Base-by-base conservation (phyloP, 1,140 invertebrate genomes). In the Cardiocondyla obscurior region DNA sequence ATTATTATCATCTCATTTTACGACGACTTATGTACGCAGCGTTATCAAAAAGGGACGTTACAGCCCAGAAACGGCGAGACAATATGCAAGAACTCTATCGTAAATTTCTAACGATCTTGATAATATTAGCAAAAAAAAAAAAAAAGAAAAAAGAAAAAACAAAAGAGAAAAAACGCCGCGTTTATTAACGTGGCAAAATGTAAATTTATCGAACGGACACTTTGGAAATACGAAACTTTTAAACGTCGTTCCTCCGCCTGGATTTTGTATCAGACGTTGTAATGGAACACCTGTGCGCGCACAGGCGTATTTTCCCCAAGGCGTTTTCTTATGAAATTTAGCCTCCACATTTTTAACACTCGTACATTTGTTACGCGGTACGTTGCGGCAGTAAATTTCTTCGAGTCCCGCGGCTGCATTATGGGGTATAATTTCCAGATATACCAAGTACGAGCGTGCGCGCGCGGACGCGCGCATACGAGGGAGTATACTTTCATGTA, bases 1-100 rank as follows among this genome's bases (percentile, higher is more conserved):
- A 84, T 88, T 88, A 87, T 88, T 88, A 87, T 88, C 86, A 65
- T 87, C 69, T 82, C 60, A 33, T 88, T 87, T 77, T 79, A 85
- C 72, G 72, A 58, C 53, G 51, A 53, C 74, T 87, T 86, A 74
- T 22, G 22, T 39, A 51, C n/a, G 4, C 10, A 42, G 33, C 22
- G 25, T 53, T 39, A 69, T 39, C 33, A 42, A 39, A 69, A 67
- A 79, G 10, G n/a, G 7, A 36, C 33, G 8, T 16, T 36, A 16
- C 28, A 44, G 53, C 7, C 12, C 14, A 8, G 16, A 14, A 4
- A 58, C n/a, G n/a, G 22, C 6, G 16, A 8, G 25, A 51, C 22
- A 57, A 19, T 33, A 51, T 36, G 16, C 42, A n/a, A 28, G n/a
- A 46, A 74, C n/a, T 74, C 16, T 0, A 8, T 12, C 14, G 22